These are phyloP conservation scores for Neostethus bicornis DNA, from an alignment of 2,797 vertebrate species.

Conservation along the genomic window DNA sequence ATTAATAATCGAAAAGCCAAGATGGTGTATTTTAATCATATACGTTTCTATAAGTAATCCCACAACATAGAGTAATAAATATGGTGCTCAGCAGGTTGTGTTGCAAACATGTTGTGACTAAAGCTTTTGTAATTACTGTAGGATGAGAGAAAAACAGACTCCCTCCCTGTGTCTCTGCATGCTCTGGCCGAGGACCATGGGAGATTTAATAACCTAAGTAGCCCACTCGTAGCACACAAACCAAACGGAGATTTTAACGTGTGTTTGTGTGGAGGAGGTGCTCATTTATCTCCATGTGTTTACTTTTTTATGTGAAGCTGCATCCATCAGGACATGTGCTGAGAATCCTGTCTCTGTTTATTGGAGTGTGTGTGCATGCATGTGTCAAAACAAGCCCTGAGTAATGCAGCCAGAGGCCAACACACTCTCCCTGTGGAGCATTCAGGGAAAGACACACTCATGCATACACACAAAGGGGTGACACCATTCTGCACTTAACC, in stretches of 20 bases:
- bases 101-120: slow-evolving; percentile 26
- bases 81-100: slow-evolving; percentile 3
- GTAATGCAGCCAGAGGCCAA: slow-evolving; percentile 60
- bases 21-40: slow-evolving; percentile 10
- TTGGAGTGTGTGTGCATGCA: slow-evolving; percentile 12
- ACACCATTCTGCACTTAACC: slow-evolving; percentile 62
- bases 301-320: slow-evolving; percentile 16
- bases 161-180: slow-evolving; percentile 28
- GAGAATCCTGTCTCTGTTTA: slow-evolving; percentile 9
- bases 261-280: background rate
- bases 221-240: background rate
- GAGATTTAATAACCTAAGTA: slow-evolving; percentile 45
- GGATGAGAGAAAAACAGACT: slow-evolving; percentile 25
- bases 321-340: slow-evolving; percentile 29
- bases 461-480: slow-evolving; percentile 25
- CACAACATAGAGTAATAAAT: slow-evolving; percentile 3
- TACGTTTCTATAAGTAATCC: slow-evolving; percentile 1
- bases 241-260: slow-evolving; percentile 16
- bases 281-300: slow-evolving; percentile 20
- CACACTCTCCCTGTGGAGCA: slow-evolving; percentile 50
- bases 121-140: slow-evolving; percentile 38
- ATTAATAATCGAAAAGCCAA: background rate
- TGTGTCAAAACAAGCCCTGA: slow-evolving; percentile 51
- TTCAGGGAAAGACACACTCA: slow-evolving; percentile 36
- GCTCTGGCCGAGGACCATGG: slow-evolving; percentile 17